Base-by-base conservation (phyloP, 2,113 vertebrate species). In the Dicaeum eximium region DNA sequence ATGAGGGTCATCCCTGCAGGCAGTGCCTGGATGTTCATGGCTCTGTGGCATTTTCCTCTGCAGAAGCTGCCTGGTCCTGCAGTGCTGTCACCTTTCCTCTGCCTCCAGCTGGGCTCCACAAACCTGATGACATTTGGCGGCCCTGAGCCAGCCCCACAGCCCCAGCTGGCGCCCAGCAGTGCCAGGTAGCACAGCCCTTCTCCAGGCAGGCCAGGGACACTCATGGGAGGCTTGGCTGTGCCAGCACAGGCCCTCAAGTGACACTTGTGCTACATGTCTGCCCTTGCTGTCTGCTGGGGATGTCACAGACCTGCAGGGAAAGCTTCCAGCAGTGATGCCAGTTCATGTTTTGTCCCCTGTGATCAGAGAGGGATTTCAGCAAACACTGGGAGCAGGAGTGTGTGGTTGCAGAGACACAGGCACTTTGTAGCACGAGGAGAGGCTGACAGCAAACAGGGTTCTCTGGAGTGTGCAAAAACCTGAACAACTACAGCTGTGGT, bases 381-480 rank as follows among this genome's bases (percentile, higher is more conserved):
- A 5, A 28, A 1, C 0, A 0, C 27, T 35, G 69, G 42, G 67
- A 75, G 62, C 83, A 60, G 71, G 38, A 88, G 20, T 0, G 5
- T 13, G 71, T 4, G 13, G 16, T 1, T 56, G 45, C 62, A 18
- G 56, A 38, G 93, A 18, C 19, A 5, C 53, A 20, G 91, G 25
- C 18, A 7, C 35, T 45, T 48, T 3, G 35, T 62, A 42, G 67
- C 58, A 23, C 0, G 19, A 24, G 27, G 27, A 56, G 66, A 74
- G 28, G 15, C 16, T 1, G 1, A 17, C 48, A 11, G 4, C 53
- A 44, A 58, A 13, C 0, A 1, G 5, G 38, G 18, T 7, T 62
- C 70, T 73, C 56, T 3, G 1, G 24, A 71, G 57, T 0, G 1
- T 37, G 33, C 66, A 47, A 40, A 70, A 51, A 11, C 25, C 24